Evolutionary conservation across 1,140 invertebrate species (phyloP).

Genomic region (Pogonomyrmex californicus): DNA sequence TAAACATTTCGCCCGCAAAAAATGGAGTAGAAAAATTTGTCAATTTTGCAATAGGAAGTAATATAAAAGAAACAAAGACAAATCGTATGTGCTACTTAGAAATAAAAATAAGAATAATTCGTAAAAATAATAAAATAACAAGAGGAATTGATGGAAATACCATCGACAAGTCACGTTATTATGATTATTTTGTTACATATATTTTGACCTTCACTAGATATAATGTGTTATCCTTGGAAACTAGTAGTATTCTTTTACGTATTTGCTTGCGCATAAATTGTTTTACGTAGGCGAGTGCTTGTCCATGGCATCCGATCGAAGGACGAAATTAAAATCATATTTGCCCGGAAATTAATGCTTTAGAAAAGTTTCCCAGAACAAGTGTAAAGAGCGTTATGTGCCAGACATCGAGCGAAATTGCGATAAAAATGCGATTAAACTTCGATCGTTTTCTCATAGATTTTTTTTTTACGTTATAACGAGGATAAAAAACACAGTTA

Average conservation of each 20-base stretch:
- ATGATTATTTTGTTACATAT: not conserved
- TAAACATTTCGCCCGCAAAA: not conserved
- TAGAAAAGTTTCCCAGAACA: not conserved
- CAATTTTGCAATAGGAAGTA: not conserved
- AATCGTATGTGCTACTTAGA: constrained; percentile 33
- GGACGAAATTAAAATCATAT: constrained; percentile 18
- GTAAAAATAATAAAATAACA: constrained; percentile 47
- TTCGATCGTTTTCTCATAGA: constrained; percentile 10
- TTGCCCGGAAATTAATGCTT: not conserved
- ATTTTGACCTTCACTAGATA: constrained; percentile 4
- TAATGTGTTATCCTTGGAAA: not conserved
- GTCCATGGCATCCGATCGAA: constrained; percentile 14
- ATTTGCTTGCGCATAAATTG: not conserved
- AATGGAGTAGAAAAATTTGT: not conserved
- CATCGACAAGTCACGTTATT: constrained; percentile 38
- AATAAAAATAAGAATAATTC: constrained; percentile 45
- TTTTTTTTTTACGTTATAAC: not conserved
- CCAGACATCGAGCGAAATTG: constrained; percentile 30
- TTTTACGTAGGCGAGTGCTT: not conserved
- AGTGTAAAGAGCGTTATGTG: constrained; percentile 17
- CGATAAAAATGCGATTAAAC: not conserved
- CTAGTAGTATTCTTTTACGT: not conserved
- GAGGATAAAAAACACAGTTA: not conserved
- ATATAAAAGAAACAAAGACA: not conserved
- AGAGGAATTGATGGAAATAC: constrained; percentile 3